Evolutionary conservation across 1,140 invertebrate genomes (phyloP).

Genomic region (Drosophila miranda): DNA sequence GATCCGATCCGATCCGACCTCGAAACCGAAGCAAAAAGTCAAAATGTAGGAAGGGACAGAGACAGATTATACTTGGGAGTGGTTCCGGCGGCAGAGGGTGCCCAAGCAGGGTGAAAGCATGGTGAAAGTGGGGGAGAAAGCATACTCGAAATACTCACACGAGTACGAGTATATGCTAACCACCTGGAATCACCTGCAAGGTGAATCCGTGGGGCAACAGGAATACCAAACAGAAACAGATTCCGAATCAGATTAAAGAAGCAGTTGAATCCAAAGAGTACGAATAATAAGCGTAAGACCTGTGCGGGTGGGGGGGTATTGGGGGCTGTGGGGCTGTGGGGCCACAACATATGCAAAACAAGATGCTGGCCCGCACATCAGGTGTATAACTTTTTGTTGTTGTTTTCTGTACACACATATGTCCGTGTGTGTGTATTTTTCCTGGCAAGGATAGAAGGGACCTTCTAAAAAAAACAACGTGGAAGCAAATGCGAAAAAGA

Average conservation of each 20-base stretch:
- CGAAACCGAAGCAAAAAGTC: conserved; percentile 37
- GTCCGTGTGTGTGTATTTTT: background rate
- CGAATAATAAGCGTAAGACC: too few species aligned
- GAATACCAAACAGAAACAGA: too few species aligned
- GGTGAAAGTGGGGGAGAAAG: background rate
- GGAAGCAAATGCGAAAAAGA: conserved; percentile 19
- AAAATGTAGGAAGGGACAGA: conserved; percentile 1
- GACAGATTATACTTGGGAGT: conserved; percentile 7
- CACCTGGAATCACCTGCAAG: conserved; percentile 8
- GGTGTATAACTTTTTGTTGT: conserved; percentile 28
- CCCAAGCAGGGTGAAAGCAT: background rate
- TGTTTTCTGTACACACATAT: background rate
- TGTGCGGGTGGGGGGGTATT: too few species aligned
- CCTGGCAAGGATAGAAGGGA: too few species aligned
- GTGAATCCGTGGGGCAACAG: background rate
- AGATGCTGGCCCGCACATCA: conserved; percentile 19
- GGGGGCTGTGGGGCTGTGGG: too few species aligned
- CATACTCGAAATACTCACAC: background rate
- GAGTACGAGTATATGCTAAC: too few species aligned
- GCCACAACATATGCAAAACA: conserved; percentile 41
- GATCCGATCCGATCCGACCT: conserved; percentile 18
- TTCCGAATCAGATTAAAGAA: too few species aligned
- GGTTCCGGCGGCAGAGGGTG: conserved; percentile 1
- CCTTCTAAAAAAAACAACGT: background rate
- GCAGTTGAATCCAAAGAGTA: too few species aligned